Evolutionary conservation across 2,113 vertebrate genomes (phyloP).

Genomic region (Ahaetulla prasina): DNA sequence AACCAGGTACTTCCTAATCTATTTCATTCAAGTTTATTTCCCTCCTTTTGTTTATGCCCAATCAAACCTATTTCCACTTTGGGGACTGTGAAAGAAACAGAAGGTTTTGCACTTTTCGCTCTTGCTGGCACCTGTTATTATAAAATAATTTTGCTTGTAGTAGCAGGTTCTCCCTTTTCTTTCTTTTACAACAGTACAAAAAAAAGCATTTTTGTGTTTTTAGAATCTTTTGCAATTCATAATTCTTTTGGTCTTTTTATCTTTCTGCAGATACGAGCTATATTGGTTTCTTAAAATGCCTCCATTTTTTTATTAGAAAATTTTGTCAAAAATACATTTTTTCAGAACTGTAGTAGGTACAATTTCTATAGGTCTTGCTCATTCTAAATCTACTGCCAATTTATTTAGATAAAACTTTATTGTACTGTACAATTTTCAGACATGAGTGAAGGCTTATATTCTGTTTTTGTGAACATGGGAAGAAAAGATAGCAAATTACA

Average conservation of each 20-base stretch:
- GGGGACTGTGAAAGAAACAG: not conserved
- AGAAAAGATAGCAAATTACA: not conserved
- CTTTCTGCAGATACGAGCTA: not conserved
- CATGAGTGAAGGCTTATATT: not conserved
- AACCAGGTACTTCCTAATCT: not conserved
- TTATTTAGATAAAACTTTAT: not conserved
- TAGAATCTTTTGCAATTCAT: not conserved
- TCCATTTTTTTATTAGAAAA: not conserved
- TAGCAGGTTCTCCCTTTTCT: not conserved
- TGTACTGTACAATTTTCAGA: not conserved
- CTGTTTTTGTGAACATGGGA: not conserved
- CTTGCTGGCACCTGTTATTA: not conserved
- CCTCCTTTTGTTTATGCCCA: not conserved
- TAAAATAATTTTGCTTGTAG: not conserved
- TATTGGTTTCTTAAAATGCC: not conserved
- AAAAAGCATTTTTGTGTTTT: not conserved
- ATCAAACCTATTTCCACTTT: not conserved
- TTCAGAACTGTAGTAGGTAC: not conserved
- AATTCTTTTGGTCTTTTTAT: not conserved
- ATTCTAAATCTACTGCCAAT: not conserved
- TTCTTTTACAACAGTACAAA: not conserved
- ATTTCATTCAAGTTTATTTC: not conserved
- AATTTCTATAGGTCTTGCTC: not conserved
- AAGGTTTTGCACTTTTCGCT: not conserved
- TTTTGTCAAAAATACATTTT: not conserved